A percentile compares a stretch with the other conserved stretches of the same genome.
Evolutionary conservation across 1,140 invertebrate species (phyloP).

Genomic region (Caenorhabditis inopinata): DNA sequence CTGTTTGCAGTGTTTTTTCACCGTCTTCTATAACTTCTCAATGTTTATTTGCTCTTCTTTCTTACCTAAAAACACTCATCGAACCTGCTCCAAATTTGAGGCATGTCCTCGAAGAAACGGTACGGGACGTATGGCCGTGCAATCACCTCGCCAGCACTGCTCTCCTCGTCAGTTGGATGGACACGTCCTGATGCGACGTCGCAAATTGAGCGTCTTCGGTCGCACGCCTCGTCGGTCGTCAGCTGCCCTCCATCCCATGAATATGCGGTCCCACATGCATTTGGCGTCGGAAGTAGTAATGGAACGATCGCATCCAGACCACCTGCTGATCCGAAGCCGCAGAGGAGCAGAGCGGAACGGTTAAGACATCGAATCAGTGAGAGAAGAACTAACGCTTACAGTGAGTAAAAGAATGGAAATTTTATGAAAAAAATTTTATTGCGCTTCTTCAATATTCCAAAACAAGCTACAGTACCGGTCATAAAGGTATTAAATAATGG

Average conservation of each 20-base stretch:
- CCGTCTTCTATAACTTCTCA: neutral
- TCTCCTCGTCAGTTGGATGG: slow-evolving; percentile 31
- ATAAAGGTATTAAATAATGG: too few relatives aligned
- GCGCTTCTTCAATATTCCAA: too few relatives aligned
- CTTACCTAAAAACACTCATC: neutral
- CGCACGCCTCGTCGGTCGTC: neutral
- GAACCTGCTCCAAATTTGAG: neutral
- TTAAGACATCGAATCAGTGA: slow-evolving; percentile 27
- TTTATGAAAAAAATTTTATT: too few relatives aligned
- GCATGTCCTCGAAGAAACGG: slow-evolving; percentile 27
- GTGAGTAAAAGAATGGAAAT: neutral
- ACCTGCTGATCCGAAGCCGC: neutral
- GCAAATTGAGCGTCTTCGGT: neutral
- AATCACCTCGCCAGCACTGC: slow-evolving; percentile 25
- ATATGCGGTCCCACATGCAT: slow-evolving; percentile 6
- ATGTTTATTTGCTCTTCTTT: neutral
- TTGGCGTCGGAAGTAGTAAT: neutral
- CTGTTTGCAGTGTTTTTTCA: neutral
- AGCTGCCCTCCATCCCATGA: slow-evolving; percentile 20
- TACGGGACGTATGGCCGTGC: slow-evolving; percentile 35
- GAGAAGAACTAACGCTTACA: slow-evolving; percentile 5
- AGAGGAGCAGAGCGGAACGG: slow-evolving; percentile 8
- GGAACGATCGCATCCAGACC: neutral
- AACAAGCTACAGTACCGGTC: too few relatives aligned
- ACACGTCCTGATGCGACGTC: slow-evolving; percentile 26